phyloP scores from a whole-genome alignment of 2,797 vertebrate genomes.

The Pantherophis alleghaniensis region DNA sequence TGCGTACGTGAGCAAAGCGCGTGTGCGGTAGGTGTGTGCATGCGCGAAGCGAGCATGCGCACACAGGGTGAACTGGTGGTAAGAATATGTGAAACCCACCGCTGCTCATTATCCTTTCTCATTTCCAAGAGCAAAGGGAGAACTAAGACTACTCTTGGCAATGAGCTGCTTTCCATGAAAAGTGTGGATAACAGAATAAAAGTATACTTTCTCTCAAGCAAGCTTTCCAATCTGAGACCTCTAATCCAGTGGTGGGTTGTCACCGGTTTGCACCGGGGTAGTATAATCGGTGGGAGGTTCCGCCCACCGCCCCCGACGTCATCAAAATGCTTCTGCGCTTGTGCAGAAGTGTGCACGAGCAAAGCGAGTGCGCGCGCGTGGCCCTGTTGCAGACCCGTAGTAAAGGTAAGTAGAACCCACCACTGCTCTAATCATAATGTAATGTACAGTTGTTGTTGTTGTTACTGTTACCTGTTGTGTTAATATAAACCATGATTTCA shows the following conservation, averaged over 20 bases:
- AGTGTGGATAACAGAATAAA: background rate
- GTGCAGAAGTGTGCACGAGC: too few relatives aligned
- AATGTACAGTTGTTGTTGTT: background rate
- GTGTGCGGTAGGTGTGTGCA: too few relatives aligned
- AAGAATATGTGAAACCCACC: too few relatives aligned
- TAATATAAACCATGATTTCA: background rate
- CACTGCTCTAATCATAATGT: background rate
- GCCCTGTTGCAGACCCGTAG: too few relatives aligned
- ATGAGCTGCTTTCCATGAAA: background rate
- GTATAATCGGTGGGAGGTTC: too few relatives aligned
- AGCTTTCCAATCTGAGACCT: background rate
- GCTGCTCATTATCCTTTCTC: background rate
- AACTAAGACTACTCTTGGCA: background rate
- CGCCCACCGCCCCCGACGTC: too few relatives aligned
- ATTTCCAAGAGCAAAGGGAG: background rate
- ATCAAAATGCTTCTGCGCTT: too few relatives aligned
- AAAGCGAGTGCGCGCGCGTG: accelerated
- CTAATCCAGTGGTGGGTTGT: background rate
- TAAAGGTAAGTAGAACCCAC: too few relatives aligned
- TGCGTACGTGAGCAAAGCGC: too few relatives aligned
- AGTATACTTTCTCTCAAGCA: background rate
- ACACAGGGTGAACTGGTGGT: too few relatives aligned
- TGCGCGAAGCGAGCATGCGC: accelerated
- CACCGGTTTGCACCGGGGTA: too few relatives aligned
- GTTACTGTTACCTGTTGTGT: background rate